Evolutionary conservation across 2,113 vertebrate species (phyloP).

Genomic region (Platichthys flesus): DNA sequence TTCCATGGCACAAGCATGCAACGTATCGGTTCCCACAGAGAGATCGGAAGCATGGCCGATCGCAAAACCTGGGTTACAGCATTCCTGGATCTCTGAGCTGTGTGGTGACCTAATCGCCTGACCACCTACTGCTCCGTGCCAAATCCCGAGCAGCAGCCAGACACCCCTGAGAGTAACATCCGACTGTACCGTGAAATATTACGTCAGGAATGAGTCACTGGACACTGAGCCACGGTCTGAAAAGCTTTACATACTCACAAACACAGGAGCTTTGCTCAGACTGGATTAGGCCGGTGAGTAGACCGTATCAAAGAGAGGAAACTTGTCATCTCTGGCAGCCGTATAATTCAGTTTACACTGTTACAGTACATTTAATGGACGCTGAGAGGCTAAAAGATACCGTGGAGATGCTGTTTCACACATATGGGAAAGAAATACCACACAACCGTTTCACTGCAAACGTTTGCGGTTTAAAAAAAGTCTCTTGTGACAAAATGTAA

Average conservation of each 20-base stretch:
- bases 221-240: constrained; percentile 41
- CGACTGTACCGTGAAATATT: constrained; percentile 73
- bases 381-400: background rate
- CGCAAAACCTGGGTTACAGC: constrained; percentile 64
- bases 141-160: constrained; percentile 69
- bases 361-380: constrained; percentile 14
- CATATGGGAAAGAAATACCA: background rate
- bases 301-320: constrained; percentile 42
- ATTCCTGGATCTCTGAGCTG: constrained; percentile 66
- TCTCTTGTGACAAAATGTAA: background rate
- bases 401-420: background rate
- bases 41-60: constrained; percentile 61
- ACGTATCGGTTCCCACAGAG: constrained; percentile 67
- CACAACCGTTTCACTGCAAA: background rate
- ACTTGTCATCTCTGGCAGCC: constrained; percentile 34
- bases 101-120: constrained; percentile 78
- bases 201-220: constrained; percentile 73
- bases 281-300: constrained; percentile 49
- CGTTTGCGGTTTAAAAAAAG: background rate
- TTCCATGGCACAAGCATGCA: constrained; percentile 64
- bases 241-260: constrained; percentile 55
- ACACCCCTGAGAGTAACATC: constrained; percentile 67
- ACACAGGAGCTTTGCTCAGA: constrained; percentile 54
- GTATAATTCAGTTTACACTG: constrained; percentile 9
- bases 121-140: constrained; percentile 71